These are phyloP conservation scores for Podarcis muralis DNA, from an alignment of 2,113 vertebrate species.

Conservation along the genomic window DNA sequence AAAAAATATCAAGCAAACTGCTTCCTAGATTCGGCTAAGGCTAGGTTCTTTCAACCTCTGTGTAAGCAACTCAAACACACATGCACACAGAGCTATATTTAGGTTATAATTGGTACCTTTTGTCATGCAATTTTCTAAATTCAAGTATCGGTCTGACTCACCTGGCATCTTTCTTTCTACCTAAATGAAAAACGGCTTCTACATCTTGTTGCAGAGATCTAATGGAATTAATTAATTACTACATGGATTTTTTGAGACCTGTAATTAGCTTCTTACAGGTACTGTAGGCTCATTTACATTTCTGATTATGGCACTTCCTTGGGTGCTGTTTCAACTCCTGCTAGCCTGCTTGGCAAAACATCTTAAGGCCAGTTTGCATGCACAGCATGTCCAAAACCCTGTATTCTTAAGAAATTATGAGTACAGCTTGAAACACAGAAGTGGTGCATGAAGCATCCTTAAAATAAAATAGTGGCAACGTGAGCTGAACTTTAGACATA, in stretches of 20 bases:
- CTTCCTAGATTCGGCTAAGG: conserved; percentile 3
- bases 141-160: conserved; percentile 18
- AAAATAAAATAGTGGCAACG: neutral
- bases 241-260: conserved; percentile 28
- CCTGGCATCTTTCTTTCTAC: conserved; percentile 29
- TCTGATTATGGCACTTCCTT: conserved; percentile 48
- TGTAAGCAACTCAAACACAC: neutral
- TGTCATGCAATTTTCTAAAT: conserved; percentile 37
- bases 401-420: neutral
- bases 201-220: conserved; percentile 25
- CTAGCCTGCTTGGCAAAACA: conserved; percentile 34
- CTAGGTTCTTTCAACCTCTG: neutral
- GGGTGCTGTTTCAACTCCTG: conserved; percentile 43
- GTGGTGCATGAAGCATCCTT: neutral
- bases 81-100: conserved; percentile 22
- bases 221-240: conserved; percentile 53
- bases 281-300: conserved; percentile 42
- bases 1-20: conserved; percentile 21
- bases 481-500: neutral
- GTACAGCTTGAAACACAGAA: neutral
- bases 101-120: conserved; percentile 26
- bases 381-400: neutral
- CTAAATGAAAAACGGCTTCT: conserved; percentile 29
- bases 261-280: conserved; percentile 60
- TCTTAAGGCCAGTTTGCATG: neutral